Evolutionary conservation across 2,888 invertebrate species (phyloP), one percentile per base, ranked within the genome.

Genomic region (Amiota mariae): DNA sequence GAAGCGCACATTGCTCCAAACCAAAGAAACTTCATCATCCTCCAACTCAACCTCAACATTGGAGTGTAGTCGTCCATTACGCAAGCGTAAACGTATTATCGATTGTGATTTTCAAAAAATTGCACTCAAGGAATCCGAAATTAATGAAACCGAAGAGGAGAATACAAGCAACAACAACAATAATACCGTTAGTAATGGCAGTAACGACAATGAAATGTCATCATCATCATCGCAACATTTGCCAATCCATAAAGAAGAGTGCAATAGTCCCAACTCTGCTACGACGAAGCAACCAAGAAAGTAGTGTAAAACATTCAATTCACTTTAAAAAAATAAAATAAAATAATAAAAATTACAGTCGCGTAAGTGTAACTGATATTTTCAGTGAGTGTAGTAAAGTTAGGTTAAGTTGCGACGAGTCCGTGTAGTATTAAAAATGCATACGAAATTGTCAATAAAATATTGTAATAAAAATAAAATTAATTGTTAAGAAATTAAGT

Each of bases 61-160:
- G 24, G 9, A 93, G 81, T 92, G 92, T 20, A 91, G 91, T 51
- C 90, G 93, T 78, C 93, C 93, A 8, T 82, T 93, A 78, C 89
- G 93, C 72, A 93, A 93, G 85, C 90, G 93, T 57, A 92, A 93
- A 84, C 91, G 93, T 89, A 90, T 93, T n/a, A 92, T 92, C 11
- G 93, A 93, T 79, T 89, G 89, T 78, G 90, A 90, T 81, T 90
- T 89, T 75, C 89, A 89, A 67, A 87, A 88, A 75, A 85, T 89
- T 70, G 80, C 81, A n/a, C 64, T 81, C 57, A 76, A 77, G 13
- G 81, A 80, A 15, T 75, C 76, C 66, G 84, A 84, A 15, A 0
- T 10, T n/a, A 36, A 47, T 49, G 18, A 47, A 20, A 47, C n/a
- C 11, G 59, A 57, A 20, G 67, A 54, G 18, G 67, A 49, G 9